These are phyloP conservation scores for Xanthostigma xanthostigma DNA, from an alignment of 2,888 invertebrate genomes.

Conservation along the genomic window DNA sequence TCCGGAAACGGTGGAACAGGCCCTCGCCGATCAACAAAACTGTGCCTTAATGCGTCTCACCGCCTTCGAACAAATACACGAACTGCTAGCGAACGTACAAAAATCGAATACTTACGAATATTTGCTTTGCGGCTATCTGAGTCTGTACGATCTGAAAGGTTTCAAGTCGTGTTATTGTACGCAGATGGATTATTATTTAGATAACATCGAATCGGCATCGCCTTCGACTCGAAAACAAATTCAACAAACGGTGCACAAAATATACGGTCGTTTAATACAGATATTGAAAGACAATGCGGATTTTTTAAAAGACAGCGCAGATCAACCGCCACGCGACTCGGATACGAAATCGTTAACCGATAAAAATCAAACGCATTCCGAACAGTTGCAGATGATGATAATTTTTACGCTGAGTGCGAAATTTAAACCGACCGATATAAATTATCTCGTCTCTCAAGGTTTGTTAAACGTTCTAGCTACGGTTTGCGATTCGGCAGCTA, in stretches of 20 bases:
- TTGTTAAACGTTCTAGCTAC: conserved; percentile 31
- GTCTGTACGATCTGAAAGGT: conserved; percentile 26
- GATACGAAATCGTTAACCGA: too few species aligned
- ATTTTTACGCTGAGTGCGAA: conserved; percentile 39
- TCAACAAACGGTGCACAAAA: conserved; percentile 34
- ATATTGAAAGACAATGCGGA: conserved; percentile 26
- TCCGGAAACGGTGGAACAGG: conserved; percentile 19
- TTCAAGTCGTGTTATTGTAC: conserved; percentile 24
- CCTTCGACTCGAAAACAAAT: conserved; percentile 34
- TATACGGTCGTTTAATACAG: conserved; percentile 34
- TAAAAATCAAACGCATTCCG: too few species aligned
- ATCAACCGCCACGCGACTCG: too few species aligned
- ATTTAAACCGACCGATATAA: conserved; percentile 37
- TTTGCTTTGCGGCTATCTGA: conserved; percentile 37
- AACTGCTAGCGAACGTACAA: conserved; percentile 20
- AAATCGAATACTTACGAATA: conserved; percentile 29
- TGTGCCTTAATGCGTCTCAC: conserved; percentile 22
- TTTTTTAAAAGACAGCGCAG: conserved; percentile 16
- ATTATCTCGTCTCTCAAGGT: conserved; percentile 38
- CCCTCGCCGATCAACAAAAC: conserved; percentile 23
- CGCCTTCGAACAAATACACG: conserved; percentile 25
- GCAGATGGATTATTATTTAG: conserved; percentile 38
- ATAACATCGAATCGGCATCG: conserved; percentile 36
- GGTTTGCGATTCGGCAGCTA: conserved; percentile 15
- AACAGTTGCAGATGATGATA: conserved; percentile 32